Conservation (phyloP, 2,888 invertebrate genomes). For the Limenitis camilla region DNA sequence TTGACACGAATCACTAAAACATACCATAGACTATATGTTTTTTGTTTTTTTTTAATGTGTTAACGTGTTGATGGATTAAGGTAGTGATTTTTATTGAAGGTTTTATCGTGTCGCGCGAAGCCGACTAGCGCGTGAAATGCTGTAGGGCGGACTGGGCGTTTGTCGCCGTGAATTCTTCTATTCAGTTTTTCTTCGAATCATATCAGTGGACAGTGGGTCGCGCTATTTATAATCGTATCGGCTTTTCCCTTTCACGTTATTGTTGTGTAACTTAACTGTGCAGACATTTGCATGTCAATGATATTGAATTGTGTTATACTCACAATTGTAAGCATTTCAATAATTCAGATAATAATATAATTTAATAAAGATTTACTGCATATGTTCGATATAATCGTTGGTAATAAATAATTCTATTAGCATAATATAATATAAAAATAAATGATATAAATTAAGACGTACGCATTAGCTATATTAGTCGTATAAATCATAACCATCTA, state of each 20-base stretch:
- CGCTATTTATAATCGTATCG: slow-evolving; percentile 48
- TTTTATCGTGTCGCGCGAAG: slow-evolving; percentile 38
- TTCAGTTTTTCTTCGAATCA: slow-evolving; percentile 58
- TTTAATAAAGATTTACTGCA: too few species aligned
- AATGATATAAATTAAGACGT: not conserved
- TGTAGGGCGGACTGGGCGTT: slow-evolving; percentile 58
- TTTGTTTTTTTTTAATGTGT: slow-evolving; percentile 9
- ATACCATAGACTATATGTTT: slow-evolving; percentile 10
- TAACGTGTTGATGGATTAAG: slow-evolving; percentile 3
- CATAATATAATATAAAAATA: not conserved
- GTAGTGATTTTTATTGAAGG: slow-evolving; percentile 20
- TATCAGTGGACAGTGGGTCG: slow-evolving; percentile 47
- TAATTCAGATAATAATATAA: too few species aligned
- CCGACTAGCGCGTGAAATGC: slow-evolving; percentile 63
- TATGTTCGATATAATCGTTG: too few species aligned
- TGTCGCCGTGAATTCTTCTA: slow-evolving; percentile 58
- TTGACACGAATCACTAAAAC: slow-evolving; percentile 39
- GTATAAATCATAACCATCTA: slow-evolving; percentile 9
- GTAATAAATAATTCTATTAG: too few species aligned
- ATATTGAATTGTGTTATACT: not conserved
- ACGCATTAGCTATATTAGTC: slow-evolving; percentile 1
- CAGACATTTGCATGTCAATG: not conserved
- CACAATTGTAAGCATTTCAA: too few species aligned
- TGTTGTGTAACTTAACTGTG: slow-evolving; percentile 17
- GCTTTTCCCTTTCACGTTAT: slow-evolving; percentile 25